phyloP scores from a whole-genome alignment of 2,888 invertebrate genomes.

The Luperina testacea region DNA sequence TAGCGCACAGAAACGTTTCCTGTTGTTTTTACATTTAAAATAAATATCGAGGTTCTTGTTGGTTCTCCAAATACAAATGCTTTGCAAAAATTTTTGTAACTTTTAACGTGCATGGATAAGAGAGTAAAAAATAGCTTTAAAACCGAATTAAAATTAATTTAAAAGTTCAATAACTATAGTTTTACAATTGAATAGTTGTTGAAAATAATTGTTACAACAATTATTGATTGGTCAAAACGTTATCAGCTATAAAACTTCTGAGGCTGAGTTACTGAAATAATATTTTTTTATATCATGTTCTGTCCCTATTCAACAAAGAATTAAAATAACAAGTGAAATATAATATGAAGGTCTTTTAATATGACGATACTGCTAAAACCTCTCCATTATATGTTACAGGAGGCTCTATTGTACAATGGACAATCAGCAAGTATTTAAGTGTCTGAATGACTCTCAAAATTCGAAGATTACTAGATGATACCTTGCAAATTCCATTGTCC shows the following conservation, averaged over 20 bases:
- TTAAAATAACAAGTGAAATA: neutral
- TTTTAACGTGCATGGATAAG: neutral
- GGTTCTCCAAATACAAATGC: neutral
- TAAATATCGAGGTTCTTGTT: slow-evolving; percentile 8
- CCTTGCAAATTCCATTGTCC: slow-evolving; percentile 45
- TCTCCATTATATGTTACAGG: neutral
- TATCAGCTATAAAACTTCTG: neutral
- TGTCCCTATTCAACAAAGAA: too few relatives aligned
- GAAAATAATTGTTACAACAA: too few relatives aligned
- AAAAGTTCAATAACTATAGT: too few relatives aligned
- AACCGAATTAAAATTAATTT: too few relatives aligned
- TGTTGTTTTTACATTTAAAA: slow-evolving; percentile 23
- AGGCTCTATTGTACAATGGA: neutral
- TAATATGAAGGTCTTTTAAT: neutral
- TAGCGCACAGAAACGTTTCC: neutral
- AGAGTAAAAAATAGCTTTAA: too few relatives aligned
- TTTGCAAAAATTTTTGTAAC: neutral
- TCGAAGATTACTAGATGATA: slow-evolving; percentile 26
- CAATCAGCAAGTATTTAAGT: slow-evolving; percentile 31
- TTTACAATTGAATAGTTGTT: too few relatives aligned
- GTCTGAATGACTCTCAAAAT: slow-evolving; percentile 33
- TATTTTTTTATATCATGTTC: too few relatives aligned
- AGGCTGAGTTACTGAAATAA: neutral
- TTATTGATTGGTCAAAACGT: too few relatives aligned
- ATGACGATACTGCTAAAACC: neutral